Conservation (phyloP, 2,113 vertebrate genomes). For the Danionella cerebrum region DNA sequence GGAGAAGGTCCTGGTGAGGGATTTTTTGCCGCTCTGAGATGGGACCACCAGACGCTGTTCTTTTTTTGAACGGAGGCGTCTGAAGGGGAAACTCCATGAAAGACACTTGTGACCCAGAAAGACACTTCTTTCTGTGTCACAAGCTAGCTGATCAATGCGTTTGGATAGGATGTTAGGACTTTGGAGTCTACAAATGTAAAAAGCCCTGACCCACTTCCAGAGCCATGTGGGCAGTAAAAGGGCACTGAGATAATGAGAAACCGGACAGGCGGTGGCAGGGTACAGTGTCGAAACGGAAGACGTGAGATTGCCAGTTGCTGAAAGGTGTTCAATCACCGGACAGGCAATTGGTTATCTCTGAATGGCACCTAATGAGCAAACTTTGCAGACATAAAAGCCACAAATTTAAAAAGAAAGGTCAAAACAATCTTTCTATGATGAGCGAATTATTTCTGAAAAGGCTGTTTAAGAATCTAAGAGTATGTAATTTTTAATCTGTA, state of each 20-base stretch:
- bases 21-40: no score
- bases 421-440: no score
- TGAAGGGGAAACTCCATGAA: no score
- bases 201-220: constrained; percentile 30
- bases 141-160: constrained; percentile 21
- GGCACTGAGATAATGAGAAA: constrained; percentile 24
- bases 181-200: constrained; percentile 22
- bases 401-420: constrained; percentile 51
- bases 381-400: constrained; percentile 59
- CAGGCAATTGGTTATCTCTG: constrained; percentile 55
- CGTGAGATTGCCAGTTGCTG: constrained; percentile 31
- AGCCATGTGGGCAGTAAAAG: constrained; percentile 13
- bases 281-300: background rate
- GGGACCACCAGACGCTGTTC: no score
- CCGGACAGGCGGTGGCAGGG: constrained; percentile 17
- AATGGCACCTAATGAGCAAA: constrained; percentile 68
- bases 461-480: no score
- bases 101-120: no score
- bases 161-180: constrained; percentile 24
- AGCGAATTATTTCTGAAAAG: no score
- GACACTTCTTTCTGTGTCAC: constrained; percentile 24
- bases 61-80: no score
- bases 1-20: no score
- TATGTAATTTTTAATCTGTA: no score
- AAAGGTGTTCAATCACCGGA: constrained; percentile 5